phyloP scores from a whole-genome alignment of 2,797 vertebrate genomes.

The Rhinella marina region DNA sequence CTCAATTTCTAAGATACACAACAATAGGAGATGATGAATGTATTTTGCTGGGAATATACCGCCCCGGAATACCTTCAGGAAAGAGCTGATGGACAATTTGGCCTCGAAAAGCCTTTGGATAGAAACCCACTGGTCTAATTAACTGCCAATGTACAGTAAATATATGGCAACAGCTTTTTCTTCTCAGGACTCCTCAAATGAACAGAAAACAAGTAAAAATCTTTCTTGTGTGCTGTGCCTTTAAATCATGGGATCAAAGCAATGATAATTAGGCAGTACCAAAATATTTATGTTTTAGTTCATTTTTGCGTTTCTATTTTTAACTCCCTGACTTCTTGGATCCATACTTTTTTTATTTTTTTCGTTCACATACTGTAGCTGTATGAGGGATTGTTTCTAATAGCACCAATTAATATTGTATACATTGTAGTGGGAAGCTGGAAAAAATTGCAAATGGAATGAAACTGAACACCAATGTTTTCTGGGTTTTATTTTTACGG shows the following conservation, averaged over 20 bases:
- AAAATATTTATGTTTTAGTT: too few species aligned
- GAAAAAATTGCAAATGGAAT: too few species aligned
- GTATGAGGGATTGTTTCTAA: too few species aligned
- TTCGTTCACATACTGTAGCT: too few species aligned
- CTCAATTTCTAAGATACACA: background rate
- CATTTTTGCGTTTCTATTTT: too few species aligned
- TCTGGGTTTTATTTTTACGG: too few species aligned
- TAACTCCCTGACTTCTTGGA: too few species aligned
- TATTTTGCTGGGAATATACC: background rate
- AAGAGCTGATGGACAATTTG: background rate
- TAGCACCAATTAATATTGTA: too few species aligned
- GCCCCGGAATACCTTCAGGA: background rate
- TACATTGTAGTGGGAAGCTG: too few species aligned
- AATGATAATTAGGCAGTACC: too few species aligned
- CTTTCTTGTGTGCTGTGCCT: background rate
- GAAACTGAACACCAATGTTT: too few species aligned
- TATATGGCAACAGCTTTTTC: background rate
- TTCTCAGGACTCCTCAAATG: background rate
- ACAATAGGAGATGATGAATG: slow-evolving; percentile 6
- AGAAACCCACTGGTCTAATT: background rate
- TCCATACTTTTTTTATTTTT: too few species aligned
- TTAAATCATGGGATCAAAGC: background rate
- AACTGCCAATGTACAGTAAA: background rate
- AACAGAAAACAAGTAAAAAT: background rate
- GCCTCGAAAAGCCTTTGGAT: background rate